Evolutionary conservation across 2,888 invertebrate genomes (phyloP).

Genomic region (Eupeodes luniger): DNA sequence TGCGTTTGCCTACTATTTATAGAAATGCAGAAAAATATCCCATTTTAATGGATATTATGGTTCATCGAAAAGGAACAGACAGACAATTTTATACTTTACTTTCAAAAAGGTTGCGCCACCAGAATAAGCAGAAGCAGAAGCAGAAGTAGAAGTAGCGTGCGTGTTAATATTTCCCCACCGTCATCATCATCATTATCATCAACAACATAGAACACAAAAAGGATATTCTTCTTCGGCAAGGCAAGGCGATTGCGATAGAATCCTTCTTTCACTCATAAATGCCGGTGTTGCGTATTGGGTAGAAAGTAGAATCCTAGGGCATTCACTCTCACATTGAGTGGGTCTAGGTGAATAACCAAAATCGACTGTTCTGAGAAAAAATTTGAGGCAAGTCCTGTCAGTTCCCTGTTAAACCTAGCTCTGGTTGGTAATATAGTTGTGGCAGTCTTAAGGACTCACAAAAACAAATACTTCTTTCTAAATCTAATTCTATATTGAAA

Average conservation of each 20-base stretch:
- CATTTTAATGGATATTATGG: constrained; percentile 12
- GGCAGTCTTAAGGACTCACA: constrained; percentile 1
- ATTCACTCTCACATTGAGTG: constrained; percentile 42
- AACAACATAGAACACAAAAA: background rate
- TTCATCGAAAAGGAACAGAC: constrained; percentile 28
- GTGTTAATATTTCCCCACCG: constrained; percentile 62
- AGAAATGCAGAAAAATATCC: constrained; percentile 29
- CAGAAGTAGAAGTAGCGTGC: constrained; percentile 29
- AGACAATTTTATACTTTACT: constrained; percentile 17
- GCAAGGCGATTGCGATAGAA: background rate
- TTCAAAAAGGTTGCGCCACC: background rate
- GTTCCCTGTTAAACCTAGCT: constrained; percentile 57
- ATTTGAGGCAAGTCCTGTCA: constrained; percentile 52
- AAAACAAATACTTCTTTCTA: constrained; percentile 12
- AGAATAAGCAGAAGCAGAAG: too few species aligned
- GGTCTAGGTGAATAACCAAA: constrained; percentile 3
- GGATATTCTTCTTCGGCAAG: constrained; percentile 33
- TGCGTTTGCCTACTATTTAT: constrained; percentile 19
- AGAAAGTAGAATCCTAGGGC: constrained; percentile 10
- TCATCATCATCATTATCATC: background rate
- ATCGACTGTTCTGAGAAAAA: constrained; percentile 35
- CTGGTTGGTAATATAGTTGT: constrained; percentile 38
- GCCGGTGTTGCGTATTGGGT: constrained; percentile 62
- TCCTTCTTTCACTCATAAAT: constrained; percentile 46
- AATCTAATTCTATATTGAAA: constrained; percentile 15